A percentile compares a stretch with the other conserved stretches of the same genome.
Evolutionary conservation across 2,797 vertebrate species (phyloP).

Genomic region (Glyptemys insculpta): DNA sequence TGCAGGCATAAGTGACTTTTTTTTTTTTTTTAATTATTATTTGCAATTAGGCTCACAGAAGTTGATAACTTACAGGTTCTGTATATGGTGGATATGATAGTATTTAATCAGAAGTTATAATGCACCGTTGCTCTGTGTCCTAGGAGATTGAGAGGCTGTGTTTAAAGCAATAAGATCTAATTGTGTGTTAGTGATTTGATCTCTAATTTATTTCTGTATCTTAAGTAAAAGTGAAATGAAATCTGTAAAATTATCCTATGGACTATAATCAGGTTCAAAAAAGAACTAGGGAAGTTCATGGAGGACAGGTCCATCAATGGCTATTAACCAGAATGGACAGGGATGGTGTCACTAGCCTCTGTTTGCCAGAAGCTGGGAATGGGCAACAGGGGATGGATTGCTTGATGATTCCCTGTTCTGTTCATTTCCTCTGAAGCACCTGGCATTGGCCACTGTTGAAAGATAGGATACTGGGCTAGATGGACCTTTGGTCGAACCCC

Average conservation of each 20-base stretch:
- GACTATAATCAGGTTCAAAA: no score
- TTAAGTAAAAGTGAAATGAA: background rate
- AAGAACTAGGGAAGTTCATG: no score
- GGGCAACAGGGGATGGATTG: no score
- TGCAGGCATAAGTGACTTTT: background rate
- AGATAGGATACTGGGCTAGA: no score
- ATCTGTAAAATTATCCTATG: background rate
- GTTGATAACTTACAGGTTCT: background rate
- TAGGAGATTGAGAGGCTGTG: background rate
- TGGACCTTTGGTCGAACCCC: no score
- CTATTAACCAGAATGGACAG: no score
- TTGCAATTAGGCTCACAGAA: accelerated
- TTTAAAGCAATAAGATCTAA: background rate
- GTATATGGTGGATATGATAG: background rate
- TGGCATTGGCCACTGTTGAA: no score
- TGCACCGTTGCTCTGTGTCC: background rate
- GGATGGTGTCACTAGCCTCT: no score
- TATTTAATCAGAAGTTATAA: background rate
- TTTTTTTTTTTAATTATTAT: accelerated
- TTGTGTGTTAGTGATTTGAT: background rate
- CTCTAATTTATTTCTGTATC: background rate
- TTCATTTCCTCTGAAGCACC: no score
- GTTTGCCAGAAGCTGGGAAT: no score
- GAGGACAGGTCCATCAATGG: no score
- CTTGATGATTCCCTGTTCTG: no score